phyloP scores from a whole-genome alignment of 2,113 vertebrate species.

The Gasterosteus aculeatus region DNA sequence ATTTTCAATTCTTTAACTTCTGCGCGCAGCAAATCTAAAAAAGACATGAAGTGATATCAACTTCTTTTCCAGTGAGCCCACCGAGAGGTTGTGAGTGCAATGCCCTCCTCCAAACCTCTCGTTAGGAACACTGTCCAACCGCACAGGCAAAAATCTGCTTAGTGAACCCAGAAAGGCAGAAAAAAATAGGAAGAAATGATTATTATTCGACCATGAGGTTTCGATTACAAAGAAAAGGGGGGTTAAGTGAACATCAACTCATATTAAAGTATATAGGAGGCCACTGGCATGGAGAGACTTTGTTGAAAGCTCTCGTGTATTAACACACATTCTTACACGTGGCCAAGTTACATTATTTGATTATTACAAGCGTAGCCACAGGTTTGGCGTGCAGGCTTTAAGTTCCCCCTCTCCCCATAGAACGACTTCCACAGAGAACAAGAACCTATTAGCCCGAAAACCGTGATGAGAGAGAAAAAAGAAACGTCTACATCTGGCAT shows the following conservation, averaged over 20 bases:
- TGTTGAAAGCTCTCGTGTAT: slow-evolving; percentile 77
- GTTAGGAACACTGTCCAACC: slow-evolving; percentile 58
- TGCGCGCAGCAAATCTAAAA: slow-evolving; percentile 37
- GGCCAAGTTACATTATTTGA: slow-evolving; percentile 74
- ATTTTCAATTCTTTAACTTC: slow-evolving; percentile 39
- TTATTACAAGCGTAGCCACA: slow-evolving; percentile 67
- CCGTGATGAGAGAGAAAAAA: slow-evolving; percentile 56
- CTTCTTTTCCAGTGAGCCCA: slow-evolving; percentile 24
- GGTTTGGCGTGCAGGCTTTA: slow-evolving; percentile 61
- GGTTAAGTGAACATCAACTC: slow-evolving; percentile 80
- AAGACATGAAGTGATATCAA: slow-evolving; percentile 11
- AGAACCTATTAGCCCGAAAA: slow-evolving; percentile 62
- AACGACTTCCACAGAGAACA: slow-evolving; percentile 63
- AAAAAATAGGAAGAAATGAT: slow-evolving; percentile 64
- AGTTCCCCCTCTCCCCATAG: slow-evolving; percentile 52
- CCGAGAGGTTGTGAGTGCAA: slow-evolving; percentile 19
- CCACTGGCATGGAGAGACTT: slow-evolving; percentile 69
- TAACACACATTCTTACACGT: slow-evolving; percentile 71
- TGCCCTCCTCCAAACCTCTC: slow-evolving; percentile 39
- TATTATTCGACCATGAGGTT: slow-evolving; percentile 78
- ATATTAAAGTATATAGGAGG: slow-evolving; percentile 76
- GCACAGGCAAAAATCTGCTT: slow-evolving; percentile 51
- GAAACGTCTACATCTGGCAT: slow-evolving; percentile 67
- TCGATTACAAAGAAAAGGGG: slow-evolving; percentile 70
- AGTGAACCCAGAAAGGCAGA: slow-evolving; percentile 31